Percentiles rank a stretch among this genome's conserved stretches.
These are phyloP conservation scores for Lepidotrigona ventralis DNA, from an alignment of 1,140 invertebrate genomes.

Conservation along the genomic window DNA sequence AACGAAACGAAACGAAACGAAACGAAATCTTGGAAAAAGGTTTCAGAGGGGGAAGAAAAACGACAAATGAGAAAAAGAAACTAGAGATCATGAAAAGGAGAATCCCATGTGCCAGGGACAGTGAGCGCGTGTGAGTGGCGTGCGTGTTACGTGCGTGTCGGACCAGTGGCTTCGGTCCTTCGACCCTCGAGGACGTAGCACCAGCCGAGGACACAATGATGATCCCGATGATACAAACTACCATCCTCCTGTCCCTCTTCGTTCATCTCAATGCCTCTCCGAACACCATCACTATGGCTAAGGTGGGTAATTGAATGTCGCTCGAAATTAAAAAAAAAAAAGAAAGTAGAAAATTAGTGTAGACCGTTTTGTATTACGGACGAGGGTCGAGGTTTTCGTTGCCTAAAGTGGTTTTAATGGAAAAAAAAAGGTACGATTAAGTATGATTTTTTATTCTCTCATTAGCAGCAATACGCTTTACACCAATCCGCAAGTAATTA, in stretches of 20 bases:
- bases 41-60: background rate
- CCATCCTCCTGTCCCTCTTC: slow-evolving; percentile 50
- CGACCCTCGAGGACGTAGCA: slow-evolving; percentile 47
- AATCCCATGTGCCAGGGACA: slow-evolving; percentile 42
- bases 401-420: background rate
- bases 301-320: slow-evolving; percentile 39
- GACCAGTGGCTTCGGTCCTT: slow-evolving; percentile 49
- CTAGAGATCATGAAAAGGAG: slow-evolving; percentile 36
- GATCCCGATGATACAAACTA: slow-evolving; percentile 50
- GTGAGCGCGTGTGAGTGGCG: slow-evolving; percentile 54
- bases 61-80: background rate
- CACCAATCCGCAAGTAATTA: background rate
- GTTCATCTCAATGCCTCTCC: slow-evolving; percentile 34
- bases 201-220: slow-evolving; percentile 51
- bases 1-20: no score
- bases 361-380: background rate
- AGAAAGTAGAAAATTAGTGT: background rate
- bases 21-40: no score
- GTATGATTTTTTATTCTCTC: background rate
- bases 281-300: slow-evolving; percentile 51
- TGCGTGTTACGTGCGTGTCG: slow-evolving; percentile 48
- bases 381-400: background rate
- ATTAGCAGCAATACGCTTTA: no score
- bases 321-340: no score
- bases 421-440: background rate